Evolutionary conservation across 2,888 invertebrate species (phyloP).

Genomic region (Cataglyphis cursor): DNA sequence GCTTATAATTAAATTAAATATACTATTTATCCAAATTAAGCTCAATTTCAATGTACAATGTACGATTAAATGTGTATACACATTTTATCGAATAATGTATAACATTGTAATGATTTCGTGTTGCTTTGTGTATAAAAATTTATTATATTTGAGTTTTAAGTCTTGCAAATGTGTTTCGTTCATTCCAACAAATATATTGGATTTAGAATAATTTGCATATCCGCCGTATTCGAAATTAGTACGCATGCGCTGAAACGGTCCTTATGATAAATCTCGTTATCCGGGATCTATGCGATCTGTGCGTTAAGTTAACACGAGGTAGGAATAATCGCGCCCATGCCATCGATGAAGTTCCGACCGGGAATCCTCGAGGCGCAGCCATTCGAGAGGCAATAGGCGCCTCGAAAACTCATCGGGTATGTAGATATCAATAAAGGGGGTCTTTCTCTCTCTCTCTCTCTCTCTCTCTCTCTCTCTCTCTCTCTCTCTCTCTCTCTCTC

Average conservation of each 20-base stretch:
- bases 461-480: not conserved
- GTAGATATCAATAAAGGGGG: constrained; percentile 84
- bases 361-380: constrained; percentile 70
- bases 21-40: constrained; percentile 47
- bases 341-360: constrained; percentile 53
- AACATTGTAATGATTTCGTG: constrained; percentile 13
- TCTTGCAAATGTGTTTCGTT: not conserved
- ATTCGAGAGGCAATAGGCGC: constrained; percentile 54
- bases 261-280: constrained; percentile 57
- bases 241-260: not conserved
- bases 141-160: not conserved
- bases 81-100: constrained; percentile 13
- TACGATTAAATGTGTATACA: not conserved
- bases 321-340: constrained; percentile 65
- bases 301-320: constrained; percentile 63
- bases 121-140: constrained; percentile 11
- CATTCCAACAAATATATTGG: not conserved
- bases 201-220: constrained; percentile 23
- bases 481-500: not conserved
- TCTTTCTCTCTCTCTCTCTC: constrained; percentile 70
- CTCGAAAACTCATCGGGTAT: constrained; percentile 81
- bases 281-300: constrained; percentile 65
- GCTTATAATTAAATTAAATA: constrained; percentile 48
- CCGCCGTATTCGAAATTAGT: constrained; percentile 11
- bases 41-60: constrained; percentile 29